Base-by-base conservation (phyloP, 1,140 invertebrate species). In the Pygmarrhopalites habei region DNA sequence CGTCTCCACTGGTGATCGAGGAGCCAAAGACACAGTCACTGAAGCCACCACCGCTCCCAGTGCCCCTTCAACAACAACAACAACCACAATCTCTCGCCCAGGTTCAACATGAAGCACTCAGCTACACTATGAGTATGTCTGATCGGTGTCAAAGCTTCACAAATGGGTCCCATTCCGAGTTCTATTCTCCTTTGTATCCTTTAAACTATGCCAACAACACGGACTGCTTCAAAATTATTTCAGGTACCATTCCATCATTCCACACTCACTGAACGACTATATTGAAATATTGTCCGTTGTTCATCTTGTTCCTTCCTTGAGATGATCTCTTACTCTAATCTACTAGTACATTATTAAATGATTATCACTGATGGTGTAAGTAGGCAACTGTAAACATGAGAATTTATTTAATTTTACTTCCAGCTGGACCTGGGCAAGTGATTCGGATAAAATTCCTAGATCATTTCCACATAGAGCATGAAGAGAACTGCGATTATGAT, bases 371-470 rank as follows among this genome's bases (percentile, higher is more conserved):
- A n/a, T n/a, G n/a, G n/a, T n/a, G n/a, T n/a, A n/a, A n/a, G n/a
- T n/a, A n/a, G n/a, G n/a, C n/a, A n/a, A n/a, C n/a, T n/a, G n/a
- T n/a, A n/a, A n/a, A n/a, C n/a, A n/a, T n/a, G n/a, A n/a, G n/a
- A n/a, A n/a, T n/a, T n/a, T n/a, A n/a, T n/a, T n/a, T n/a, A n/a
- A n/a, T n/a, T n/a, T n/a, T n/a, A n/a, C n/a, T n/a, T n/a, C n/a
- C 82, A 91, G 89, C 89, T 60, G 83, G 83, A 19, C 75, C 78
- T 64, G 87, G 86, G 19, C 82, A 88, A 78, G 76, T 86, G 30
- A 80, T 92, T 46, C 81, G 82, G 64, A 78, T 93, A 68, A 88
- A 92, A 75, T 92, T 92, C 77, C 80, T 88, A 46, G 88, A 91
- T 74, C 79, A 80, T 60, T 93, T 93, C 76, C 75, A 85, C 55